Conservation (phyloP, 2,888 invertebrate species). For the Eustalomyia histrio region DNA sequence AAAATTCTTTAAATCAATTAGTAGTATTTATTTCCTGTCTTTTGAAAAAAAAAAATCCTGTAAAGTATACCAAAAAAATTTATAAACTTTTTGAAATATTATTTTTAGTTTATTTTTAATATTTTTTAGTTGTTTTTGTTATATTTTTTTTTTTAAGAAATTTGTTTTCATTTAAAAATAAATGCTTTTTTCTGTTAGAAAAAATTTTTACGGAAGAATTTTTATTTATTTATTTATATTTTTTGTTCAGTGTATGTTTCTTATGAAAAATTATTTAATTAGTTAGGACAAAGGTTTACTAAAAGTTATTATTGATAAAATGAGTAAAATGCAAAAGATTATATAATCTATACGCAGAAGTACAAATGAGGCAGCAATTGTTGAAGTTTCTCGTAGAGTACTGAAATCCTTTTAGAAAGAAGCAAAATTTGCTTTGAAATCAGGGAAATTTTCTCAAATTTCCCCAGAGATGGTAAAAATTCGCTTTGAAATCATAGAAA, state of each 20-base stretch:
- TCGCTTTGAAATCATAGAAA: too few relatives aligned
- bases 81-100: constrained; percentile 65
- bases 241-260: constrained; percentile 54
- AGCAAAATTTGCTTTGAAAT: too few relatives aligned
- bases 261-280: constrained; percentile 40
- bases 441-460: too few relatives aligned
- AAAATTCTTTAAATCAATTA: constrained; percentile 19
- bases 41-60: constrained; percentile 70
- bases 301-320: background rate
- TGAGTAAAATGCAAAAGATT: background rate
- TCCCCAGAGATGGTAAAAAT: too few relatives aligned
- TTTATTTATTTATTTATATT: constrained; percentile 53
- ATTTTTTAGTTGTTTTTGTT: constrained; percentile 41
- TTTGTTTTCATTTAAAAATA: constrained; percentile 61
- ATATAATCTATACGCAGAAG: too few relatives aligned
- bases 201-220: constrained; percentile 59
- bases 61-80: constrained; percentile 68
- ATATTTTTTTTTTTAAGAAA: constrained; percentile 40
- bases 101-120: constrained; percentile 55
- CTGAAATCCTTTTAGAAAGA: too few relatives aligned
- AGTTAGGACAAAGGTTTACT: background rate
- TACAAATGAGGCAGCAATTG: too few relatives aligned
- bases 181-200: constrained; percentile 64
- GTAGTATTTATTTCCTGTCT: background rate
- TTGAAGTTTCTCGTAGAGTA: too few relatives aligned